phyloP scores from a whole-genome alignment of 2,797 vertebrate genomes.

The Glossophaga mutica region DNA sequence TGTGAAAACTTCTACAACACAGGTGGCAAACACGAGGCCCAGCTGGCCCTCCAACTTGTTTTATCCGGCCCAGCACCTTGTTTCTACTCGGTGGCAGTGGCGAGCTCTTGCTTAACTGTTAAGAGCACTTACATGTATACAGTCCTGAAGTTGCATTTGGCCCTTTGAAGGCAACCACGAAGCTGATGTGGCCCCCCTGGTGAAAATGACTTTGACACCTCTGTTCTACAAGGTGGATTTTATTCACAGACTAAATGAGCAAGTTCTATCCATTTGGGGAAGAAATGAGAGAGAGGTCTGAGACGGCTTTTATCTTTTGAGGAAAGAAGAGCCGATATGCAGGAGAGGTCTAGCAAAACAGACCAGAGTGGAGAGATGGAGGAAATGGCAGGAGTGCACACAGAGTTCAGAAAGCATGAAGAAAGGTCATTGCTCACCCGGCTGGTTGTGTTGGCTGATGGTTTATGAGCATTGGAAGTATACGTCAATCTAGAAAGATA shows the following conservation, averaged over 20 bases:
- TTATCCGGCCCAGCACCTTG: no score
- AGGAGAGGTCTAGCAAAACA: neutral
- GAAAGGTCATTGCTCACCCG: neutral
- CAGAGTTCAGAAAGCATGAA: neutral
- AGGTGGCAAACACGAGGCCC: no score
- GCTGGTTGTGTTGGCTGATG: neutral
- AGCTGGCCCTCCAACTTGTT: no score
- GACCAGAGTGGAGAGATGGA: neutral
- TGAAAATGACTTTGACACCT: no score
- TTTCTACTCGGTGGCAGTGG: fast-evolving
- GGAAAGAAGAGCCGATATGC: neutral
- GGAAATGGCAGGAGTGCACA: neutral
- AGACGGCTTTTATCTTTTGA: neutral
- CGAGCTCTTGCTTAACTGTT: no score
- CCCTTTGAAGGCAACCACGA: no score
- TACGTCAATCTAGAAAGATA: conserved; percentile 29
- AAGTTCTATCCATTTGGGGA: neutral
- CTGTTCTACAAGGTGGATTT: neutral
- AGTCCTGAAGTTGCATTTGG: no score
- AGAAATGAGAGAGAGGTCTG: neutral
- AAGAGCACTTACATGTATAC: no score
- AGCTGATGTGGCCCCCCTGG: no score
- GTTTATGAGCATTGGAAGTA: neutral
- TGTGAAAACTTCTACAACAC: neutral
- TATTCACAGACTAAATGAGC: neutral